Base-by-base conservation (phyloP, 30 jellyfish, hydroid and myxozoan species). In the Catostylus mosaicus region DNA sequence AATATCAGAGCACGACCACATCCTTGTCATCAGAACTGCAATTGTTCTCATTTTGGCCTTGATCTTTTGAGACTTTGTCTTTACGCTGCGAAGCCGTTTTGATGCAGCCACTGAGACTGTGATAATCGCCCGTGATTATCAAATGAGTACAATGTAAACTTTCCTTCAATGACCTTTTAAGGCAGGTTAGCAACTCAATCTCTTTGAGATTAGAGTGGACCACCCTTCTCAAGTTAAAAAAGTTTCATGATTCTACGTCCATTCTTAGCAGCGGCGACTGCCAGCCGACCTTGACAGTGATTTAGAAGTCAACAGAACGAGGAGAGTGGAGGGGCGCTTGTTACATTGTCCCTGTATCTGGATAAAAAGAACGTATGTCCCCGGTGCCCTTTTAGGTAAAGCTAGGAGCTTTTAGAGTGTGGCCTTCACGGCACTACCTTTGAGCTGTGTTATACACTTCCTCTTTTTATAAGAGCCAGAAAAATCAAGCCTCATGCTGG, bases 161-260 rank as follows among this genome's bases (percentile, higher is more conserved):
- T 34, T 29, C n/a, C 80, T 45, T 36, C 31, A 68, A 68, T 38
- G 36, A 68, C 80, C 80, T 68, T 68, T 68, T n/a, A 68, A 33
- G 80, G 80, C 27, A 68, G 80, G 80, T 46, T 35, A 68, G 80
- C 65, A 68, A 68, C 36, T 36, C 38, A 36, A 68, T 68, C 80
- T 20, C 37, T 30, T 43, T 20, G 80, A 46, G 80, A 68, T 68
- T 68, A 68, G 59, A 35, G 7, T 29, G 59, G 80, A 68, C 80
- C 80, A 68, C 80, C 80, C 80, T 45, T 68, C 80, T 68, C 80
- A 68, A 32, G 64, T 68, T 68, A 68, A 37, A 36, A 23, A 1
- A 59, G 71, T 59, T 59, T 59, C 32, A 7, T 3, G n/a, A 59
- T 59, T 3, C 37, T 59, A 23, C 23, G 23, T 59, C 38, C 9